phyloP scores from a whole-genome alignment of 2,888 invertebrate species.

The Yponomeuta cagnagella region DNA sequence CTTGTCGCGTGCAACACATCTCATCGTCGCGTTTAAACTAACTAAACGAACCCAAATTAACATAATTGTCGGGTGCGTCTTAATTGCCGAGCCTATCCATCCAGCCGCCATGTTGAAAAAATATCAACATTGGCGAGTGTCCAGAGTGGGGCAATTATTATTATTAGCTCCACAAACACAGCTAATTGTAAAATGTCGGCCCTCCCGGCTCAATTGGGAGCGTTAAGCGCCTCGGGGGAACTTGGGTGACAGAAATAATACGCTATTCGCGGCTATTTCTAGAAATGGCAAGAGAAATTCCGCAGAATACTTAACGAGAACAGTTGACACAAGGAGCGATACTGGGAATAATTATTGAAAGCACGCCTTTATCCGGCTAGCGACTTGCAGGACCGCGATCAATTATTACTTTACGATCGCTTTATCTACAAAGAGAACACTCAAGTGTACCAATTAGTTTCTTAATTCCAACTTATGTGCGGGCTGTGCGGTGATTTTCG shows the following conservation, averaged over 20 bases:
- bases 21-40: conserved; percentile 58
- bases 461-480: not conserved
- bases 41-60: conserved; percentile 61
- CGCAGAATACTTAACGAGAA: conserved; percentile 4
- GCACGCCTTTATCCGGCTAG: conserved; percentile 14
- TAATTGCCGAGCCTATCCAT: conserved; percentile 53
- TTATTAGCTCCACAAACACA: conserved; percentile 57
- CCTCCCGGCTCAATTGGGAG: conserved; percentile 71
- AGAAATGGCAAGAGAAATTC: conserved; percentile 42
- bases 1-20: conserved; percentile 54
- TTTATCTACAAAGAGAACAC: conserved; percentile 1
- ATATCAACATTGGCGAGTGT: conserved; percentile 53
- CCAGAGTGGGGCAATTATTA: conserved; percentile 47
- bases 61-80: conserved; percentile 55
- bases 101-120: conserved; percentile 51
- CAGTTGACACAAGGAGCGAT: not conserved
- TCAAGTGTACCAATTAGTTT: not conserved
- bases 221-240: conserved; percentile 58
- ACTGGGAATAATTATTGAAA: conserved; percentile 19
- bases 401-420: not conserved
- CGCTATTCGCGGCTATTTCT: conserved; percentile 56
- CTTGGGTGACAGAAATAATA: conserved; percentile 66
- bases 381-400: not conserved
- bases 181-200: conserved; percentile 65
- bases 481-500: not conserved